These are phyloP conservation scores for Ceriagrion tenellum DNA, from an alignment of 2,888 invertebrate species.

Conservation along the genomic window DNA sequence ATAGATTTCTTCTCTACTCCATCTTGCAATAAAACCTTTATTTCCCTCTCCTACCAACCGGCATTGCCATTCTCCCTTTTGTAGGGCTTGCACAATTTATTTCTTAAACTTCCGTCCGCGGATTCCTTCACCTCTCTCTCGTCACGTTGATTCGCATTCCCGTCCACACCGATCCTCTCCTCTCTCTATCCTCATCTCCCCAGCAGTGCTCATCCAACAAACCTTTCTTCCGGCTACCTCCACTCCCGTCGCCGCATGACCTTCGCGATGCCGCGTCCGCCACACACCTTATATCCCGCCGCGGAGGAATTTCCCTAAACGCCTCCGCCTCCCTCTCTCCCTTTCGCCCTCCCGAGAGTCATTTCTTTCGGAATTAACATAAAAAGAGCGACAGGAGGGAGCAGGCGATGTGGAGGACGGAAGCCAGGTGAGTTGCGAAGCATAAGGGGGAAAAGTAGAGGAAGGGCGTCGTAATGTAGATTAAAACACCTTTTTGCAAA, in stretches of 20 bases:
- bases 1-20: background rate
- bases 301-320: background rate
- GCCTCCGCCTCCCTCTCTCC: background rate
- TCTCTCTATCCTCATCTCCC: background rate
- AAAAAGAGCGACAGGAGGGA: background rate
- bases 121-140: background rate
- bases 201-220: background rate
- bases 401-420: background rate
- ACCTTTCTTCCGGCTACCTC: background rate
- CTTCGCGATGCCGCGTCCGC: background rate
- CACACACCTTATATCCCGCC: background rate
- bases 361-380: background rate
- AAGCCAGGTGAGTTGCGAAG: background rate
- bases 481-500: background rate
- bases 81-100: background rate
- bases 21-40: background rate
- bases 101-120: slow-evolving; percentile 49
- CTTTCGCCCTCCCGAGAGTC: background rate
- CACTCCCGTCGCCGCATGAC: background rate
- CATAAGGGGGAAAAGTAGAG: background rate
- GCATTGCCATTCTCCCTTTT: background rate
- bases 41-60: background rate
- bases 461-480: background rate
- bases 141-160: background rate
- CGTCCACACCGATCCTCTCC: background rate